Percentiles rank a stretch among this genome's conserved stretches.
Evolutionary conservation across 2,888 invertebrate species (phyloP).

Genomic region (Stenichneumon culpator): DNA sequence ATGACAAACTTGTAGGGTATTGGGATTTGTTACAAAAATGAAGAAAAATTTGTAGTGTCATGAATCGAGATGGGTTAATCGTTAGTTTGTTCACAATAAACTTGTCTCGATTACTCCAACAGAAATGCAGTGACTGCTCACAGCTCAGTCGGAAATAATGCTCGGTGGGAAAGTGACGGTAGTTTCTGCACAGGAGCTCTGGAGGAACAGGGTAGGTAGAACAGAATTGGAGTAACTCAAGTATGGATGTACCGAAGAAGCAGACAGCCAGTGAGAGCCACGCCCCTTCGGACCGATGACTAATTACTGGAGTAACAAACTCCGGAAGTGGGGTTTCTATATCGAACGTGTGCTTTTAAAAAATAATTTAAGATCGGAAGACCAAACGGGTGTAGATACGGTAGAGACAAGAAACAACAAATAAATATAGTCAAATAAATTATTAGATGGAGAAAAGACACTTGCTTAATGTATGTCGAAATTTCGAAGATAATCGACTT

Average conservation of each 20-base stretch:
- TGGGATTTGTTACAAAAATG: constrained; percentile 17
- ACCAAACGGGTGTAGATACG: too few relatives aligned
- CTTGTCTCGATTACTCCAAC: background rate
- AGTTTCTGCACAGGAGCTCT: background rate
- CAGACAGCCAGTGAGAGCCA: constrained; percentile 7
- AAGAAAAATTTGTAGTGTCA: background rate
- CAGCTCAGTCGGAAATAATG: background rate
- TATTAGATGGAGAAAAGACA: too few relatives aligned
- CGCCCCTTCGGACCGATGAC: constrained; percentile 49
- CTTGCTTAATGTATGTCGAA: too few relatives aligned
- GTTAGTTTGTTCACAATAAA: background rate
- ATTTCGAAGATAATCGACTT: too few relatives aligned
- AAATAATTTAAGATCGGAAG: too few relatives aligned
- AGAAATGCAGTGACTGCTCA: background rate
- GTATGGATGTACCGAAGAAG: constrained; percentile 1
- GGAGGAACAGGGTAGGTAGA: background rate
- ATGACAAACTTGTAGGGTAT: constrained; percentile 14
- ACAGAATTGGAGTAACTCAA: constrained; percentile 12
- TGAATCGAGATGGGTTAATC: background rate
- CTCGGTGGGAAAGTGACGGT: background rate
- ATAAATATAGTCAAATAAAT: too few relatives aligned
- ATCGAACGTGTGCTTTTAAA: too few relatives aligned
- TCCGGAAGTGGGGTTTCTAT: constrained; percentile 48
- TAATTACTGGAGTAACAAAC: constrained; percentile 55
- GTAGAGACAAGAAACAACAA: too few relatives aligned